Percentiles rank a stretch among this genome's conserved stretches.
Conservation (phyloP, 2,113 vertebrate genomes). For the Myrmophylax atrothorax region DNA sequence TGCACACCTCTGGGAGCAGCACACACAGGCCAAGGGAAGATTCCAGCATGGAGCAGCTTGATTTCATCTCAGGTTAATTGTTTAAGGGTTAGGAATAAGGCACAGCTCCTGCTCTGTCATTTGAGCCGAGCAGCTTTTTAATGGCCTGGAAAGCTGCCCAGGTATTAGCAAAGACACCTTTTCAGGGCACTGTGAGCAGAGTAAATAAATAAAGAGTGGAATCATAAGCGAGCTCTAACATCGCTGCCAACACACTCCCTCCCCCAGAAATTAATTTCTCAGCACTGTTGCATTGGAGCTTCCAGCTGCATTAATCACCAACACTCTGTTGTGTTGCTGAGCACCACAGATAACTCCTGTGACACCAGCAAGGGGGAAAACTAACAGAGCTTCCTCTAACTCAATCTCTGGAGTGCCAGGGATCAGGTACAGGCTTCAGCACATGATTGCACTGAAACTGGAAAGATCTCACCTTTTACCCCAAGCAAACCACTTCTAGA, state of each 20-base stretch:
- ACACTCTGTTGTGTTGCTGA: neutral
- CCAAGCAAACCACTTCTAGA: neutral
- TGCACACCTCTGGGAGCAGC: neutral
- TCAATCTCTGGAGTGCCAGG: neutral
- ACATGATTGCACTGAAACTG: neutral
- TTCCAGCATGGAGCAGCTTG: neutral
- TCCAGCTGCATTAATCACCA: neutral
- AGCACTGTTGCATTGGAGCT: neutral
- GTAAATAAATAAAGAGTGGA: constrained; percentile 47
- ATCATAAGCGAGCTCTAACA: neutral
- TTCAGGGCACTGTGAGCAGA: neutral
- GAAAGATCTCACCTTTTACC: neutral
- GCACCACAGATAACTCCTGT: neutral
- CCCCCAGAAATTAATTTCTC: neutral
- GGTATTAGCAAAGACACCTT: constrained; percentile 15
- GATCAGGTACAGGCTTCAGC: neutral
- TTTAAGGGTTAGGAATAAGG: constrained; percentile 10
- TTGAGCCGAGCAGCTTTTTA: constrained; percentile 26
- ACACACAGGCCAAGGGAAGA: neutral
- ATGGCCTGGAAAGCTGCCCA: constrained; percentile 23
- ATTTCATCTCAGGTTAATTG: constrained; percentile 27
- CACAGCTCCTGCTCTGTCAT: neutral
- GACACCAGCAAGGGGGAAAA: neutral
- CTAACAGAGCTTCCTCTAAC: neutral
- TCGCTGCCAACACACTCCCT: neutral